These are phyloP conservation scores for Tyrannus savana DNA, from an alignment of 2,113 vertebrate genomes.

Conservation along the genomic window DNA sequence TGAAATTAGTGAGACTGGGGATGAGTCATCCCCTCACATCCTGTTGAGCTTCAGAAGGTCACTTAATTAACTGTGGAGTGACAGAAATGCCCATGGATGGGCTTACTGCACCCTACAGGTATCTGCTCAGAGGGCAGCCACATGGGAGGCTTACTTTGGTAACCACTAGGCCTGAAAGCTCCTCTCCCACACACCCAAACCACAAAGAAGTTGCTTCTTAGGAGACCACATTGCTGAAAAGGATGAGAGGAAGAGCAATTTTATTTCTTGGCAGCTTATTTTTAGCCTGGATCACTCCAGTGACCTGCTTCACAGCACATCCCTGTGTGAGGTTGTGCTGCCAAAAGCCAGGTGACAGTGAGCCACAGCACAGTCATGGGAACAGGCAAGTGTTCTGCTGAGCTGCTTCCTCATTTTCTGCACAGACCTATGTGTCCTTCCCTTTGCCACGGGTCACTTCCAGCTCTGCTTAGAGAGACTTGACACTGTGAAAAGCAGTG, in stretches of 20 bases:
- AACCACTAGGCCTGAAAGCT: not conserved
- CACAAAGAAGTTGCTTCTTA: not conserved
- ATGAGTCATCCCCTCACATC: not conserved
- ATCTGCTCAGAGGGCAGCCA: not conserved
- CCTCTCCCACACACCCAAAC: not conserved
- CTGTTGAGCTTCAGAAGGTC: not conserved
- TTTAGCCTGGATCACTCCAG: not conserved
- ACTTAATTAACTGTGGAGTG: not conserved
- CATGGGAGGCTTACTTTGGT: not conserved
- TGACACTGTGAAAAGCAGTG: not conserved
- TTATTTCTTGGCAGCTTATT: not conserved
- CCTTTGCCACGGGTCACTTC: not conserved
- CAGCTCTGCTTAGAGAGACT: not conserved
- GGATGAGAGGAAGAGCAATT: not conserved
- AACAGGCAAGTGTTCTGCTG: not conserved
- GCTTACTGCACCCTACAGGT: not conserved
- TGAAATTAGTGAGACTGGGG: not conserved
- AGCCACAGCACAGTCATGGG: rapidly evolving
- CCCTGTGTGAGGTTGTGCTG: not conserved
- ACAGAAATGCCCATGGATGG: not conserved
- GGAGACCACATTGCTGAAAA: not conserved
- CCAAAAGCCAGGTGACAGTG: not conserved
- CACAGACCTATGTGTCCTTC: not conserved
- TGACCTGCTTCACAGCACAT: not conserved
- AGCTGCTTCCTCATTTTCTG: not conserved